Conservation (phyloP, 2,113 vertebrate species). For the Saccopteryx bilineata region DNA sequence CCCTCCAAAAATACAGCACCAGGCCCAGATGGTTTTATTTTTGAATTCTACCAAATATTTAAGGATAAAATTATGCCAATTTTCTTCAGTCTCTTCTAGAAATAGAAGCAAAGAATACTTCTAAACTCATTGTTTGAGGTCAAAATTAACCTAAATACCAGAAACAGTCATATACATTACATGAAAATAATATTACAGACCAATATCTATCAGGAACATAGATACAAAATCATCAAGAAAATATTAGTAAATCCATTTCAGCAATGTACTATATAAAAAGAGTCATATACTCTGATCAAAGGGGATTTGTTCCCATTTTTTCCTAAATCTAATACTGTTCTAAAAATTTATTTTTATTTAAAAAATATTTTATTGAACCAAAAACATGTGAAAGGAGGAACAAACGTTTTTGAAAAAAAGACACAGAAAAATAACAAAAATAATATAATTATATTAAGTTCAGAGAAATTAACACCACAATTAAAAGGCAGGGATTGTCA, state of each 20-base stretch:
- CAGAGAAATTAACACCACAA: background rate
- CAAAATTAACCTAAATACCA: conserved; percentile 11
- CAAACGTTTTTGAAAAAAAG: background rate
- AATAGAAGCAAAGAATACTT: background rate
- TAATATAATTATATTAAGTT: background rate
- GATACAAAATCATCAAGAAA: too few relatives aligned
- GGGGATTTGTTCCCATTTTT: background rate
- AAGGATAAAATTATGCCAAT: background rate
- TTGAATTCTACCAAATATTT: conserved; percentile 12
- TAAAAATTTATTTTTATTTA: conserved; percentile 27
- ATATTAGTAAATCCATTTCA: too few relatives aligned
- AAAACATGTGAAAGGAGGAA: background rate
- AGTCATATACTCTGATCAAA: too few relatives aligned
- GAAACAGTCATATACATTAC: background rate
- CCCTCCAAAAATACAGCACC: background rate
- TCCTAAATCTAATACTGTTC: background rate
- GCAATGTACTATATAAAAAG: too few relatives aligned
- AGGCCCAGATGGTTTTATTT: background rate
- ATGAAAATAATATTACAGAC: background rate
- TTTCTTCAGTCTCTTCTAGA: background rate
- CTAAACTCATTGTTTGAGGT: background rate
- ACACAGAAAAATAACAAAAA: conserved; percentile 3
- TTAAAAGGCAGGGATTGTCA: background rate
- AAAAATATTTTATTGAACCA: background rate
- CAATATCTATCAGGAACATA: too few relatives aligned